Evolutionary conservation across 2,797 vertebrate species (phyloP).

Genomic region (Eremophila alpestris): DNA sequence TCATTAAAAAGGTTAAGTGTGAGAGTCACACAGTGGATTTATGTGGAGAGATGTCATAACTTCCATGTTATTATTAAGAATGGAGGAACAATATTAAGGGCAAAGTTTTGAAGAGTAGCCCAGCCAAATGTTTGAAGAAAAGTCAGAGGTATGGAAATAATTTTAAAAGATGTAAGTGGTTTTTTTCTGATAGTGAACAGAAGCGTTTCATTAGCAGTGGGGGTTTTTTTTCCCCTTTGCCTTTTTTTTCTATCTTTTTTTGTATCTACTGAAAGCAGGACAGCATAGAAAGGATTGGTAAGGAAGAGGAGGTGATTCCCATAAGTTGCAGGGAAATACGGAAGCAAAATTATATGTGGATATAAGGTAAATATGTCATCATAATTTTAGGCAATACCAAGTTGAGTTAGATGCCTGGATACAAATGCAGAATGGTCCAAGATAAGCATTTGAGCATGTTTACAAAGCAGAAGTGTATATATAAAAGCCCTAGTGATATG

Average conservation of each 20-base stretch:
- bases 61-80: neutral
- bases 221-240: neutral
- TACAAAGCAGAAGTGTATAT: neutral
- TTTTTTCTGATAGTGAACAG: neutral
- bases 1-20: neutral
- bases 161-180: neutral
- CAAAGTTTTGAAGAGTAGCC: neutral
- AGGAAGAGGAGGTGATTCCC: neutral
- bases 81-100: neutral
- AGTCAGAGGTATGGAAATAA: neutral
- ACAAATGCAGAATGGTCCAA: neutral
- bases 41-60: neutral
- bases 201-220: neutral
- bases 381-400: neutral
- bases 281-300: neutral
- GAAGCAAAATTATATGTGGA: neutral
- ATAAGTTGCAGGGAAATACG: neutral
- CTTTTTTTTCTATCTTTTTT: neutral
- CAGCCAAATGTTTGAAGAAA: neutral
- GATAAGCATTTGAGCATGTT: neutral
- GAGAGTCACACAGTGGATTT: neutral
- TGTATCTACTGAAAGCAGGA: neutral
- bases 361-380: neutral
- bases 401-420: neutral
- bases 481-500: accelerated